Evolutionary conservation across 2,113 vertebrate genomes (phyloP), one percentile per base, ranked within the genome.

Genomic region (Burhinus bistriatus): DNA sequence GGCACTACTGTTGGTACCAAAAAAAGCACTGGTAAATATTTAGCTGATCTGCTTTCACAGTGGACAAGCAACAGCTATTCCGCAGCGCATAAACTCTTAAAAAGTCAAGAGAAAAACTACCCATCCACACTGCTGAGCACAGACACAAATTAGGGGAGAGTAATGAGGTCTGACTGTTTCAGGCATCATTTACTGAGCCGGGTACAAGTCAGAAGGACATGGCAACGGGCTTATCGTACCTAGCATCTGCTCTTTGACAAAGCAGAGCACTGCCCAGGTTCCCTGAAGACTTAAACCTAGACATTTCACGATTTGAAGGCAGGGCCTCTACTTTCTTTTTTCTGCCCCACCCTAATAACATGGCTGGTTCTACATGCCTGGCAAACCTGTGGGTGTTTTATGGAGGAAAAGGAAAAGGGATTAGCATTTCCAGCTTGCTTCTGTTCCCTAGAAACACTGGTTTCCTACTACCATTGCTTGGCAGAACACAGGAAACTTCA

Each of bases 281-380:
- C 18, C 19, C 58, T 30, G 25, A 61, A 68, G 52, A 72, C 25
- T 17, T 66, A 36, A 51, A 68, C 20, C 8, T 26, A 32, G 34
- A 34, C 2, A 2, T 68, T 62, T 58, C 6, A 12, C 4, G n/a
- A 66, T n/a, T 9, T 38, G 49, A 55, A 64, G 13, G 29, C 65
- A 87, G 36, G 47, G 6, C 17, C 47, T 69, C 9, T n/a, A 36
- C 44, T 62, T 47, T 19, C 30, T 61, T 69, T 54, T 11, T 42
- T 64, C 59, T 32, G 7, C 25, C 32, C 34, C 40, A n/a, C 38
- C 9, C 26, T 42, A 49, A 36, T 36, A 64, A 34, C 20, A 44
- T 2, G 0, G 15, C 19, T 51, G 5, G 5, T 61, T 75, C 58
- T 38, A 47, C 2, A 0, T 27, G 58, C 23, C 21, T 44, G 49